Evolutionary conservation across 2,113 vertebrate species (phyloP).

Genomic region (Prionailurus bengalensis): DNA sequence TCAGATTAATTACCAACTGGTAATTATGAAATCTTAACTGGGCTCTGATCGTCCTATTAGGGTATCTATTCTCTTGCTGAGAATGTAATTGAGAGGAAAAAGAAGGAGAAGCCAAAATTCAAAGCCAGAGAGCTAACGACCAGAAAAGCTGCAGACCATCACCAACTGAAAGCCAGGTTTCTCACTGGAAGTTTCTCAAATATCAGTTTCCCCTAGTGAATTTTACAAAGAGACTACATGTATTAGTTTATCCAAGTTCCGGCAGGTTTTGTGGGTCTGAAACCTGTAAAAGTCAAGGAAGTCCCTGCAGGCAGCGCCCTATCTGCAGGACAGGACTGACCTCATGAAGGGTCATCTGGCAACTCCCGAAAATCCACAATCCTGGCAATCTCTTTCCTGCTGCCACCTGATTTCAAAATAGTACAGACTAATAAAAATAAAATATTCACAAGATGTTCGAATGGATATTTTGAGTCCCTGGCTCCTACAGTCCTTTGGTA

Average conservation of each 20-base stretch:
- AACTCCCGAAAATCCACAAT: neutral
- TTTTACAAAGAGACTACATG: neutral
- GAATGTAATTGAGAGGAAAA: neutral
- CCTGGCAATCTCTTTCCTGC: neutral
- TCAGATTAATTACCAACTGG: slow-evolving; percentile 43
- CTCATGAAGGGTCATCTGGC: accelerated
- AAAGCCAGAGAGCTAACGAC: slow-evolving; percentile 7
- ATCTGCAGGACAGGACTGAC: neutral
- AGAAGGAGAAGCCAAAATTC: slow-evolving; percentile 42
- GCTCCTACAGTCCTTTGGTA: neutral
- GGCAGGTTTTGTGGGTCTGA: neutral
- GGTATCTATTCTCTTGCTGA: slow-evolving; percentile 41
- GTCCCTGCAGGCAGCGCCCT: neutral
- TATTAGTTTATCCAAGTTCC: neutral
- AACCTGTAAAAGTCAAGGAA: neutral
- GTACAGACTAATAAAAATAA: neutral
- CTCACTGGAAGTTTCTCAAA: slow-evolving; percentile 28
- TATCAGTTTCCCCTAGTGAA: neutral
- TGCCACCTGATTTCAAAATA: slow-evolving; percentile 2
- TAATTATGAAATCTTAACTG: slow-evolving; percentile 39
- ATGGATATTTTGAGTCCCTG: neutral
- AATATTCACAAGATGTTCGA: neutral
- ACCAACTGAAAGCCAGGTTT: neutral
- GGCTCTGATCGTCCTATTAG: slow-evolving; percentile 4
- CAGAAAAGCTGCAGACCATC: neutral